Evolutionary conservation across 2,888 invertebrate genomes (phyloP), one percentile per base, ranked within the genome.

Genomic region (Andrena dorsata): DNA sequence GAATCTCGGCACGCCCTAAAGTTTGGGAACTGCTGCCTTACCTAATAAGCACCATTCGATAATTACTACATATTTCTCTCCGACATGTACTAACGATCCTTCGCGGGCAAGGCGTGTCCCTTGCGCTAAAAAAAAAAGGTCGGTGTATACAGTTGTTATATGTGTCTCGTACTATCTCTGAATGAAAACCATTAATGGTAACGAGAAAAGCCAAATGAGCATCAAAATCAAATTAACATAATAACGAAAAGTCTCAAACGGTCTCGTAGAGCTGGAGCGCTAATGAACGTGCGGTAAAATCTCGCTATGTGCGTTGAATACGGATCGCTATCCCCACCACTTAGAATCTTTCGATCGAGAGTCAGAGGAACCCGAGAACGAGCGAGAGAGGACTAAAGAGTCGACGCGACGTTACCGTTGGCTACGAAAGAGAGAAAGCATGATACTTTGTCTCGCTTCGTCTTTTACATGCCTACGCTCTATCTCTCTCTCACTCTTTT

Each of bases 191-290:
- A 68, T 76, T 84, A 88, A 85, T 85, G 41, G 89, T 88, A 73
- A 56, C 81, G 72, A 87, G 86, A 89, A 89, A 89, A 90, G 88
- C 89, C 87, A 83, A 84, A 86, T 89, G 88, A 89, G 90, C 90
- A 88, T 86, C 49, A 90, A 85, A 86, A 86, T 87, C 88, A 89
- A 85, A 89, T 84, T 83, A 86, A 88, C 80, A 83, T 86, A 41
- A 41, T 41, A 85, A 84, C 72, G 64, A 77, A 87, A 78, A 68
- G 84, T 85, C 66, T 84, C 80, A 78, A 72, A 63, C 80, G 69
- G 6, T 71, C 79, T 83, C 80, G 80, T 76, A 61, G 71, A 53
- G 64, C 26, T 64, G 71, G n/a, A 16, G 20, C 5, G 47, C 81
- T 83, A 72, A 69, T 28, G 56, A 58, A 70, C 41, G 41, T 41